These are phyloP conservation scores for Drosophila seguyi DNA, from an alignment of 1,140 invertebrate species.

Conservation along the genomic window DNA sequence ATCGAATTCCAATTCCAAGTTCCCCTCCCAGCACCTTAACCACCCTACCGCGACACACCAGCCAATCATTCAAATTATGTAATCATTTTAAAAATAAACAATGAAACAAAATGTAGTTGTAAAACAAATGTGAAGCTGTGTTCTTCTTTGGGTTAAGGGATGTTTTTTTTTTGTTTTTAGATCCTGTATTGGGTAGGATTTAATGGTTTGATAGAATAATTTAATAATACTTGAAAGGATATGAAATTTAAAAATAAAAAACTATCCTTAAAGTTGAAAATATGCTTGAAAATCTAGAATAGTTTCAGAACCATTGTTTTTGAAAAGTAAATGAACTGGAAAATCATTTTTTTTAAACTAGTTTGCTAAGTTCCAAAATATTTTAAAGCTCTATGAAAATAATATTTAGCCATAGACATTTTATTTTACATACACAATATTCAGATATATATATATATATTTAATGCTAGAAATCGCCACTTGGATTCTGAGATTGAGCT, in stretches of 20 bases:
- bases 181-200: too few species aligned
- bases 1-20: slow-evolving; percentile 4
- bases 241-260: background rate
- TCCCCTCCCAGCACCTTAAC: slow-evolving; percentile 22
- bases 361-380: too few species aligned
- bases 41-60: slow-evolving; percentile 16
- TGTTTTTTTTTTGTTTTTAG: background rate
- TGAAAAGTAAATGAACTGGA: too few species aligned
- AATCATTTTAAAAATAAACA: slow-evolving; percentile 75
- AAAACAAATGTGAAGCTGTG: slow-evolving; percentile 36
- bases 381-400: background rate
- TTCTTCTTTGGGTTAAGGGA: background rate
- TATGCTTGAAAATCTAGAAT: too few species aligned
- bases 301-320: too few species aligned
- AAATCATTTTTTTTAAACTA: too few species aligned
- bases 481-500: slow-evolving; percentile 39
- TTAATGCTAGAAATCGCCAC: slow-evolving; percentile 26
- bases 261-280: too few species aligned
- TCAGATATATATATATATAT: slow-evolving; percentile 9
- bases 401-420: background rate
- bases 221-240: too few species aligned
- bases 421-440: slow-evolving; percentile 13
- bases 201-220: too few species aligned
- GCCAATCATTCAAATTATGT: slow-evolving; percentile 64
- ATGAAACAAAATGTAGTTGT: slow-evolving; percentile 58